Evolutionary conservation across 2,888 invertebrate genomes (phyloP), one percentile per base, ranked within the genome.

Genomic region (Melieria crassipennis): DNA sequence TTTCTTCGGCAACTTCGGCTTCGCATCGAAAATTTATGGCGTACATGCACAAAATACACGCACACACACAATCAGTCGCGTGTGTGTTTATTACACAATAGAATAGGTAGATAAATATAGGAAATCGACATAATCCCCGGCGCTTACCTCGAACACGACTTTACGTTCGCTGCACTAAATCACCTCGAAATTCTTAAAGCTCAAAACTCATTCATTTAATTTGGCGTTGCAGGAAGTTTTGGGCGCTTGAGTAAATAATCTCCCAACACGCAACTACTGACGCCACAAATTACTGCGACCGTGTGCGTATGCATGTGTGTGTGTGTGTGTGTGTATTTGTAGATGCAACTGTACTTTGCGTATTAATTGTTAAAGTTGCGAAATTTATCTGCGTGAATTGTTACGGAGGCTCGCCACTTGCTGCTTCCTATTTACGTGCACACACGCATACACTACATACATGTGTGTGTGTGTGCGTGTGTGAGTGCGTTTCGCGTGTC

Each of bases 41-140:
- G 30, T 30, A 30, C 30, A 30, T 30, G 30, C 30, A 30, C 30
- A 30, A 3, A 30, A 30, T 30, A 30, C 30, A 30, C 30, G 2
- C 30, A 30, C 30, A 30, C 30, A 30, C 30, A 30, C 30, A 30
- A 1, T 30, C 30, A 30, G 1, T 30, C 30, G 30, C 30, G 2
- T 30, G 3, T 30, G 30, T 30, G 30, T 30, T 30, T 30, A 30
- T 30, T 30, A 30, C 30, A 30, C 30, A 30, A 30, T 30, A 30
- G 30, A 30, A 30, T 30, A 30, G 30, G 30, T 30, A 30, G 68
- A 68, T 60, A 68, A 68, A 68, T 68, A 68, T 68, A 60, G 46
- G 52, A 68, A 68, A 68, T 61, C 68, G 61, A 52, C 61, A 61
- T 68, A 61, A 68, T 61, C 61, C 68, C 61, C 60, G 16, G 45